Conservation (phyloP, 2,797 vertebrate genomes). For the Aeoliscus strigatus region DNA sequence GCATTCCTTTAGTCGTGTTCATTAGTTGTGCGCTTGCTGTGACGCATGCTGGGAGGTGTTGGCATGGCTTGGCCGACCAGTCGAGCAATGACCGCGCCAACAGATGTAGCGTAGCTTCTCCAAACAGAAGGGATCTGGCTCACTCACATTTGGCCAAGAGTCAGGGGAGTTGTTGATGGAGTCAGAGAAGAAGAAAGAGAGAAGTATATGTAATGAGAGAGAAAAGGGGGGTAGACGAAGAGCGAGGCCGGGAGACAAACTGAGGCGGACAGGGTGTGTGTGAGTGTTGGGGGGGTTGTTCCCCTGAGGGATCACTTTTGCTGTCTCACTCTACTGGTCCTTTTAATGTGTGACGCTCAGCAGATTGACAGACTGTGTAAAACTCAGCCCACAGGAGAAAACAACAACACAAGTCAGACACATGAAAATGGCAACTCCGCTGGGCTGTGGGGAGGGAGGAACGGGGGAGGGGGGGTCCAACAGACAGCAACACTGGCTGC, state of each 20-base stretch:
- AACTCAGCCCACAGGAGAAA: constrained; percentile 71
- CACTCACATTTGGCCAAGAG: constrained; percentile 57
- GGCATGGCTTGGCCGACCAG: constrained; percentile 56
- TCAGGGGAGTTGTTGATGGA: constrained; percentile 54
- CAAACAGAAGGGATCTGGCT: constrained; percentile 57
- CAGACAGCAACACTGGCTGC: too few species aligned
- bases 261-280: constrained; percentile 60
- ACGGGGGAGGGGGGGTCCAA: too few species aligned
- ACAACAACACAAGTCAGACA: constrained; percentile 68
- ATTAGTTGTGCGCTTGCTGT: constrained; percentile 63
- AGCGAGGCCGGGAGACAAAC: constrained; percentile 42
- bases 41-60: constrained; percentile 62
- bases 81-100: constrained; percentile 45
- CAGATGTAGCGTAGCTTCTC: constrained; percentile 64
- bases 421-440: constrained; percentile 46
- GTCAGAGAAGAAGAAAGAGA: constrained; percentile 24
- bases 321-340: constrained; percentile 74
- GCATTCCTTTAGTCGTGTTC: constrained; percentile 59
- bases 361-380: constrained; percentile 76
- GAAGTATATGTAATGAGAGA: constrained; percentile 7
- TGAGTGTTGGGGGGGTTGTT: constrained; percentile 44
- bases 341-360: constrained; percentile 76
- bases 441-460: too few species aligned
- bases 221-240: constrained; percentile 3
- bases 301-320: constrained; percentile 66